Evolutionary conservation across 2,888 invertebrate species (phyloP).

Genomic region (Xanthorhoe spadicearia): DNA sequence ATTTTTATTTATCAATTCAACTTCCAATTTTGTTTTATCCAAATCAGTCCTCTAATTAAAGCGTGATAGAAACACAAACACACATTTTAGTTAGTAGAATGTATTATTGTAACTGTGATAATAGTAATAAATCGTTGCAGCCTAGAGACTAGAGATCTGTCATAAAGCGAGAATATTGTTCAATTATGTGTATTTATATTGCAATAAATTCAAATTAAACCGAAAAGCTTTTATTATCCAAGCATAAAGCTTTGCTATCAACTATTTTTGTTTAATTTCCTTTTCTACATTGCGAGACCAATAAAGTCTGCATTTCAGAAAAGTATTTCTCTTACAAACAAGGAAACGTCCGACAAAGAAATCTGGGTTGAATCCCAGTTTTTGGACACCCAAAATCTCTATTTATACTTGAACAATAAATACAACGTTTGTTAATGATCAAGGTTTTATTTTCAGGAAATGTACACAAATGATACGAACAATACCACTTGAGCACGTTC

Average conservation of each 20-base stretch:
- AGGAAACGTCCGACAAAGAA: constrained; percentile 60
- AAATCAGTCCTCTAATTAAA: no score
- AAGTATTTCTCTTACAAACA: constrained; percentile 60
- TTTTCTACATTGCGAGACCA: constrained; percentile 46
- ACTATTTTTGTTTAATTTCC: constrained; percentile 37
- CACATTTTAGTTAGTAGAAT: no score
- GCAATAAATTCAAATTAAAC: constrained; percentile 19
- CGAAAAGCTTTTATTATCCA: constrained; percentile 31
- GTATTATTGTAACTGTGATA: no score
- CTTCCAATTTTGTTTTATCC: no score
- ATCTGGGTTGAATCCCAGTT: constrained; percentile 69
- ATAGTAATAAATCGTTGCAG: no score
- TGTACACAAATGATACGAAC: constrained; percentile 17
- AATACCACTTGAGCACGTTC: constrained; percentile 1
- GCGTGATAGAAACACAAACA: no score
- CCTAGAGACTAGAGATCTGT: no score
- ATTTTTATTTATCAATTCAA: no score
- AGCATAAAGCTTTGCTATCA: constrained; percentile 35
- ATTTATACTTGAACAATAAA: constrained; percentile 6
- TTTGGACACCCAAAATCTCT: constrained; percentile 54
- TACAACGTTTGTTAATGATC: constrained; percentile 1
- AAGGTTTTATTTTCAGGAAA: constrained; percentile 24
- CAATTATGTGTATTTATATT: no score
- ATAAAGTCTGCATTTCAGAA: constrained; percentile 44
- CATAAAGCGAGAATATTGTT: no score